phyloP scores from a whole-genome alignment of 2,888 invertebrate genomes.

The Eudasyphora cyanicolor region DNA sequence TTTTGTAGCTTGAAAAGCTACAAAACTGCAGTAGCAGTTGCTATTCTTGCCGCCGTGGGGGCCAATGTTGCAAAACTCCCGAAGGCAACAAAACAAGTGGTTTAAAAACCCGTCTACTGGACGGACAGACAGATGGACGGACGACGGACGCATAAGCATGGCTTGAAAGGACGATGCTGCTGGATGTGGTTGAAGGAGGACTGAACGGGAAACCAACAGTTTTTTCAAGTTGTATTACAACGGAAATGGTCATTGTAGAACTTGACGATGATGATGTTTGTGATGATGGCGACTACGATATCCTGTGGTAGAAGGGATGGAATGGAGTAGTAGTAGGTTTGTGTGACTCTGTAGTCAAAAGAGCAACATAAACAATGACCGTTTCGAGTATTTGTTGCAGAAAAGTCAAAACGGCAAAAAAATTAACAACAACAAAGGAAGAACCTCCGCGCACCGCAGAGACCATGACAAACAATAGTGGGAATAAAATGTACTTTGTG shows the following conservation, averaged over 20 bases:
- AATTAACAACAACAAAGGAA: no score
- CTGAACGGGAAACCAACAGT: conserved; percentile 4
- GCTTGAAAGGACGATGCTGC: no score
- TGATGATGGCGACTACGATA: conserved; percentile 35
- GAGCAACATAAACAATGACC: neutral
- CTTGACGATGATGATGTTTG: conserved; percentile 43
- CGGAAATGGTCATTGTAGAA: conserved; percentile 64
- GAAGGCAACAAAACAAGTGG: conserved; percentile 59
- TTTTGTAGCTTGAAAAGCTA: conserved; percentile 22
- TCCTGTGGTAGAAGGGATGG: conserved; percentile 50
- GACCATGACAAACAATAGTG: conserved; percentile 10
- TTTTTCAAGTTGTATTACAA: conserved; percentile 56
- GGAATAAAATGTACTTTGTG: conserved; percentile 13
- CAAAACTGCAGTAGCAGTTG: neutral
- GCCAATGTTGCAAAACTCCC: conserved; percentile 49
- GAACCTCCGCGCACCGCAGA: no score
- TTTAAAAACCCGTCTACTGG: conserved; percentile 30
- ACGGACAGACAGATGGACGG: neutral
- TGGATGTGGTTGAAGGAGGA: neutral
- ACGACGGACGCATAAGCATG: no score
- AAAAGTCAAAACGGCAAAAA: no score
- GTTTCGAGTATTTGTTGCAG: no score
- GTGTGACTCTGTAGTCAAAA: neutral
- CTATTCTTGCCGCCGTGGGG: conserved; percentile 17
- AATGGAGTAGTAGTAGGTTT: neutral